A percentile compares a stretch with the other conserved stretches of the same genome.
Conservation (phyloP, 2,113 vertebrate species). For the Anarhynchus alexandrinus region DNA sequence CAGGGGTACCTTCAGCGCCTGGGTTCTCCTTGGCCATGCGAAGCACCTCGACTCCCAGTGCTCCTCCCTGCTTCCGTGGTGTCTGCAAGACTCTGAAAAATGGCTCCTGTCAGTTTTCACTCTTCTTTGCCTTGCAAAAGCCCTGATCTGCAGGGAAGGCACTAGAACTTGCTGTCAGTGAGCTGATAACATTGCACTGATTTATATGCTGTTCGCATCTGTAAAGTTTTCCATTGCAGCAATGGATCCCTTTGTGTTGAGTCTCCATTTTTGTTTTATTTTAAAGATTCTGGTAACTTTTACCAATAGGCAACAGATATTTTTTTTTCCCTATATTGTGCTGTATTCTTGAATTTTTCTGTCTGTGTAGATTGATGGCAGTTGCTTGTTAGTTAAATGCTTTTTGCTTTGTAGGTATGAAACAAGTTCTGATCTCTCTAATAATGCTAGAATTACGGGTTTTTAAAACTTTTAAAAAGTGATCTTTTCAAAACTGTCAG, state of each 20-base stretch:
- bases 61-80: not conserved
- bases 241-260: not conserved
- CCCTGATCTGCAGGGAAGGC: not conserved
- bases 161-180: not conserved
- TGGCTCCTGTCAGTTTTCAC: constrained; percentile 12
- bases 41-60: rapidly evolving
- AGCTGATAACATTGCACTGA: not conserved
- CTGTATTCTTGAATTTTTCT: not conserved
- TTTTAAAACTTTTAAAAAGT: not conserved
- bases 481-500: not conserved
- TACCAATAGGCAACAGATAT: not conserved
- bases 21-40: rapidly evolving
- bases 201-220: constrained; percentile 10
- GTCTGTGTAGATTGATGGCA: not conserved
- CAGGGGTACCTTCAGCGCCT: not conserved
- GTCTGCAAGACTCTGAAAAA: not conserved
- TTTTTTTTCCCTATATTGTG: not conserved
- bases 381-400: not conserved
- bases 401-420: not conserved
- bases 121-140: not conserved
- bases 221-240: constrained; percentile 23
- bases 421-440: not conserved
- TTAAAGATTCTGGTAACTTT: not conserved
- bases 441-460: not conserved
- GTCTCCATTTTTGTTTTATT: not conserved